Evolutionary conservation across 2,888 invertebrate species (phyloP).

Genomic region (Gandaritis pyraliata): DNA sequence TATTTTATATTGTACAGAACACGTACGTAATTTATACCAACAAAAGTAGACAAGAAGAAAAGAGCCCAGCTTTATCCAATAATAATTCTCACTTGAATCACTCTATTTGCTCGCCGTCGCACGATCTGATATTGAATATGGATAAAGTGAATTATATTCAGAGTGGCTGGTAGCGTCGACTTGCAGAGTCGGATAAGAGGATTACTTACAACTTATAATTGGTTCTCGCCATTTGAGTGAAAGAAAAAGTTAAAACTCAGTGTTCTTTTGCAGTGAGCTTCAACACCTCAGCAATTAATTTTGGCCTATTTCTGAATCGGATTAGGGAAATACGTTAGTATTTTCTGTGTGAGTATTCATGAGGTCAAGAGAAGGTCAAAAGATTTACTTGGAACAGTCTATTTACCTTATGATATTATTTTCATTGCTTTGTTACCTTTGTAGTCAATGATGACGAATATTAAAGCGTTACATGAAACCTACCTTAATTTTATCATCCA

Average conservation of each 20-base stretch:
- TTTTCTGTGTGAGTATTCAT: constrained; percentile 25
- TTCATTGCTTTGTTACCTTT: not conserved
- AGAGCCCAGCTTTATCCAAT: constrained; percentile 78
- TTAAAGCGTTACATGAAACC: no score
- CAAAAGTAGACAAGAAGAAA: constrained; percentile 75
- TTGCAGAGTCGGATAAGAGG: constrained; percentile 76
- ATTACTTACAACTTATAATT: constrained; percentile 83
- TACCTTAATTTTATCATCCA: no score
- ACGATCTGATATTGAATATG: constrained; percentile 83
- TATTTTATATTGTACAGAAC: constrained; percentile 71
- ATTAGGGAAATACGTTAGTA: constrained; percentile 45
- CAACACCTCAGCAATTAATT: constrained; percentile 58
- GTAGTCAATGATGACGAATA: not conserved
- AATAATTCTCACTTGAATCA: constrained; percentile 82
- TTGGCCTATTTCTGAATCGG: constrained; percentile 51
- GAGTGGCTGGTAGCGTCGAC: constrained; percentile 74
- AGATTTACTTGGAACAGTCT: constrained; percentile 6
- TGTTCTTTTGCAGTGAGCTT: constrained; percentile 54
- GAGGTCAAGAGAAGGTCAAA: constrained; percentile 10
- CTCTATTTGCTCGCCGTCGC: constrained; percentile 80
- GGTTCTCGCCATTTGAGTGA: constrained; percentile 75
- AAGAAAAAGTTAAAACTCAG: constrained; percentile 61
- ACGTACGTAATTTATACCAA: constrained; percentile 73
- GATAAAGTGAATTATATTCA: constrained; percentile 81
- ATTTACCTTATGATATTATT: not conserved